A percentile compares a stretch with the other conserved stretches of the same genome.
phyloP scores from a whole-genome alignment of 2,888 invertebrate genomes.

The Apamea sordens region DNA sequence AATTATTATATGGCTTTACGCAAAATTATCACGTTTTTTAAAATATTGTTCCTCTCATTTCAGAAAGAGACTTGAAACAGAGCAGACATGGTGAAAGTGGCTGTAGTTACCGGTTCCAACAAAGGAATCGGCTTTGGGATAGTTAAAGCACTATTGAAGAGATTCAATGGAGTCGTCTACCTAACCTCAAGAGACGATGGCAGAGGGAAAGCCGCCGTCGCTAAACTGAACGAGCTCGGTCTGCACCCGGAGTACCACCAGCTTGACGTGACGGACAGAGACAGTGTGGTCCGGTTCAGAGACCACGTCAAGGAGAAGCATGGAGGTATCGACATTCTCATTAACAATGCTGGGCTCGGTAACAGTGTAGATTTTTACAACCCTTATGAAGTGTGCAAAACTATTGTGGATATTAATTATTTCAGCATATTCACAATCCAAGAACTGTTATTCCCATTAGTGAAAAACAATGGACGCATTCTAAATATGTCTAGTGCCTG shows the following conservation, averaged over 20 bases:
- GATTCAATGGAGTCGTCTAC: constrained; percentile 90
- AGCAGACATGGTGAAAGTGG: constrained; percentile 62
- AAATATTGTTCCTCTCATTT: constrained; percentile 12
- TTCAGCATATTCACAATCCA: constrained; percentile 91
- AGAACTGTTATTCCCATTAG: constrained; percentile 92
- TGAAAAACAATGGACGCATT: constrained; percentile 92
- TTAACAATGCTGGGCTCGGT: constrained; percentile 93
- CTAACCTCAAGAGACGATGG: constrained; percentile 85
- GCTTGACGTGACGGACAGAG: constrained; percentile 67
- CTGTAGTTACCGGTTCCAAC: constrained; percentile 91
- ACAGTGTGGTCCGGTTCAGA: constrained; percentile 90
- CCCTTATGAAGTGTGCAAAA: constrained; percentile 85
- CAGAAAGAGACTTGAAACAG: not conserved
- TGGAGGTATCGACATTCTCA: constrained; percentile 92
- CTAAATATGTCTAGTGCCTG: constrained; percentile 93
- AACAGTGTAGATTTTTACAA: constrained; percentile 77
- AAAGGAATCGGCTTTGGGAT: constrained; percentile 92
- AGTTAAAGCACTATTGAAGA: constrained; percentile 90
- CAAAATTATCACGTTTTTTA: not conserved
- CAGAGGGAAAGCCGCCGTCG: constrained; percentile 71
- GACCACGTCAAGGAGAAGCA: constrained; percentile 90
- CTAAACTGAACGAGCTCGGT: constrained; percentile 69
- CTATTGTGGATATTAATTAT: constrained; percentile 92
- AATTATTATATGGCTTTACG: not conserved
- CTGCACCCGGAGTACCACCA: constrained; percentile 67